Conservation (phyloP, 2,888 invertebrate genomes). For the Scaptomyza parva region DNA sequence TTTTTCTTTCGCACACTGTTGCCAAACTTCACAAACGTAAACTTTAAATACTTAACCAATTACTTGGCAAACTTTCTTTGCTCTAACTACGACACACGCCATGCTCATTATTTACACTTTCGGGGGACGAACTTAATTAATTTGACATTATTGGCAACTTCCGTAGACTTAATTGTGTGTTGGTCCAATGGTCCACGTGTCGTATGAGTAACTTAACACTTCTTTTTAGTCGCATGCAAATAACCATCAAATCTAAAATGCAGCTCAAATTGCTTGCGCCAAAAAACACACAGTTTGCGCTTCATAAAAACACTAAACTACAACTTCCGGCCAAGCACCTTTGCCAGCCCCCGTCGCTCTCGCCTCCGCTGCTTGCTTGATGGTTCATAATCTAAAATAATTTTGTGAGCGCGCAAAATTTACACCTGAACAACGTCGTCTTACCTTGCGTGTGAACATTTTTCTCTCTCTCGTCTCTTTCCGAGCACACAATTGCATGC, state of each 20-base stretch:
- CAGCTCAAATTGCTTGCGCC: constrained; percentile 36
- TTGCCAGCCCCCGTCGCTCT: background rate
- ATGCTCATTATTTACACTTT: constrained; percentile 27
- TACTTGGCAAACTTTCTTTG: constrained; percentile 8
- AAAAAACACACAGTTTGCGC: constrained; percentile 56
- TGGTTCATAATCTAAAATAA: constrained; percentile 76
- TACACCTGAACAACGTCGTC: constrained; percentile 63
- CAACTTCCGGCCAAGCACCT: constrained; percentile 58
- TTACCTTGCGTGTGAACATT: constrained; percentile 74
- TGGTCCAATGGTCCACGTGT: constrained; percentile 58
- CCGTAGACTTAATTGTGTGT: constrained; percentile 55
- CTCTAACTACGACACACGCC: background rate
- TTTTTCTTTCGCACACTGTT: background rate
- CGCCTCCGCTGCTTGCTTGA: background rate
- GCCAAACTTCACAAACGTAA: background rate
- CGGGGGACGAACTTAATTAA: constrained; percentile 32
- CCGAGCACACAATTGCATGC: constrained; percentile 67
- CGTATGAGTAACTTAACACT: constrained; percentile 49
- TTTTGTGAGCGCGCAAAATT: constrained; percentile 74
- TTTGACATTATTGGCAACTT: constrained; percentile 36
- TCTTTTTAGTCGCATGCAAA: constrained; percentile 56
- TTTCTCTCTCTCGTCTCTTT: constrained; percentile 34
- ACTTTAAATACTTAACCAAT: constrained; percentile 1
- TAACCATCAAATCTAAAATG: constrained; percentile 6
- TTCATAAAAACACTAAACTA: constrained; percentile 77